A percentile compares a stretch with the other conserved stretches of the same genome.
These are phyloP conservation scores for Parthenolecanium corni DNA, from an alignment of 2,888 invertebrate species.

Conservation along the genomic window DNA sequence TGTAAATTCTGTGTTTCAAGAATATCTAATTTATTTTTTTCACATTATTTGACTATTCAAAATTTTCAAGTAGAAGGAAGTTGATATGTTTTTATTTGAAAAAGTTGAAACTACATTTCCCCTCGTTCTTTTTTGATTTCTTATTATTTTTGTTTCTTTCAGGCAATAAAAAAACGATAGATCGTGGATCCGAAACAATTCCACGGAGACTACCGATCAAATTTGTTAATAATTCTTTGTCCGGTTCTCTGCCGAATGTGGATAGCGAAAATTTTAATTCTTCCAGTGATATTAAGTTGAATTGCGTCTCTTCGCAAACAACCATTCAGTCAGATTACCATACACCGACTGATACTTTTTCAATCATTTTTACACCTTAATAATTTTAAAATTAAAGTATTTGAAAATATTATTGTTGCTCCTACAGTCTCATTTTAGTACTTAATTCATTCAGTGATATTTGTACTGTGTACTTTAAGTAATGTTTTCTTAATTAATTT, in stretches of 20 bases:
- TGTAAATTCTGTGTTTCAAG: no score
- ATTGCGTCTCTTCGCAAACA: conserved; percentile 21
- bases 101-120: no score
- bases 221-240: not conserved
- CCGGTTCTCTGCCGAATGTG: conserved; percentile 18
- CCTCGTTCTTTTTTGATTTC: no score
- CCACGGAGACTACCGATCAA: conserved; percentile 8
- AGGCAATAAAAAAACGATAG: conserved; percentile 3
- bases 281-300: conserved; percentile 4
- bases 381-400: not conserved
- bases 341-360: conserved; percentile 20
- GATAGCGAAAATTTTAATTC: not conserved
- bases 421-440: not conserved
- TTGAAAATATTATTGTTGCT: no score
- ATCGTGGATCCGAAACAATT: conserved; percentile 14
- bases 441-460: conserved; percentile 13
- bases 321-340: conserved; percentile 24
- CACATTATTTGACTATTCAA: no score
- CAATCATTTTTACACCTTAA: conserved; percentile 12
- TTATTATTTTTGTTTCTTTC: not conserved
- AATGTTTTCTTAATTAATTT: conserved; percentile 2
- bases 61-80: no score
- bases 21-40: no score
- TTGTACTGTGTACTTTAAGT: conserved; percentile 14
- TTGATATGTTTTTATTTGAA: no score